Evolutionary conservation across 1,140 invertebrate species (phyloP), one percentile per base, ranked within the genome.

Genomic region (Trachymyrmex septentrionalis): DNA sequence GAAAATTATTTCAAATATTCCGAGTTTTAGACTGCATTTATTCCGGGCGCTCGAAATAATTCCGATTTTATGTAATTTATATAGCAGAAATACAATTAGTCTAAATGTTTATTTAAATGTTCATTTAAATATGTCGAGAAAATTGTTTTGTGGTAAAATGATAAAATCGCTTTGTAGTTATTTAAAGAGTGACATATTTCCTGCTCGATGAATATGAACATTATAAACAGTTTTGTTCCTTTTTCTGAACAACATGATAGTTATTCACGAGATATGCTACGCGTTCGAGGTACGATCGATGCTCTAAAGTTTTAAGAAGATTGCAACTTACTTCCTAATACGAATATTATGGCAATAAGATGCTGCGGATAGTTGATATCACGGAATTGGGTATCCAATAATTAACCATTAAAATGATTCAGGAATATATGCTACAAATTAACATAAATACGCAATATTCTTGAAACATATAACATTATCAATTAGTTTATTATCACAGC

Each of bases 251-350:
- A 50, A 10, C 21, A 38, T 34, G 30, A 69, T 69, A 21, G 14
- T 81, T 71, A 72, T 50, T 57, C 66, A 71, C 3, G 21, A 72
- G 80, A 61, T 21, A 48, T 73, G 67, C 7, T 24, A 59, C 19
- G 78, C 38, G 67, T 82, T 19, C 78, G 34, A 44, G 24, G 34
- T 34, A 59, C 67, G 67, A 34, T 78, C 61, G 27, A 72, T 82
- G 24, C 16, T 57, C 30, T 66, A 66, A 81, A 81, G 21, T 81
- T 72, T 57, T 57, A 81, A 82, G 53, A 61, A 72, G 24, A 24
- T 61, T 73, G 63, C 38, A 80, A 80, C 67, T 73, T 44, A 69
- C 34, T 80, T 69, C 14, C 16, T 7, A 48, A 38, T 80, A 55
- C 27, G n/a, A 80, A 55, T 12, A n/a, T 80, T 80, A 30, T 7